Percentiles rank a stretch among this genome's conserved stretches.
Evolutionary conservation across 2,113 vertebrate species (phyloP).

Genomic region (Trinectes maculatus): DNA sequence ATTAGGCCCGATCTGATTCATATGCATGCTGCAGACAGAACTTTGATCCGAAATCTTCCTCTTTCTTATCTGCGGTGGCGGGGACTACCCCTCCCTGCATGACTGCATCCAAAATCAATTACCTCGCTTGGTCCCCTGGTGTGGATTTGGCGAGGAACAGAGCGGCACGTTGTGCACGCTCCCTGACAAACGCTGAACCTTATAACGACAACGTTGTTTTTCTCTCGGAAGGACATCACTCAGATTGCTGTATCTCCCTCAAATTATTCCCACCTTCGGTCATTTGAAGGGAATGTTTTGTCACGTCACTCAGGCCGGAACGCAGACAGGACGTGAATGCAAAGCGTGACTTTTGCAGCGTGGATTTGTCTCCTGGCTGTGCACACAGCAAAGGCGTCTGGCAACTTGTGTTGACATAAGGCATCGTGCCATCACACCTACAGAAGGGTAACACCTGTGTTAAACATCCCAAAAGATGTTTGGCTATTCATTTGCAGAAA

Average conservation of each 20-base stretch:
- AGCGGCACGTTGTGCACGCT: constrained; percentile 41
- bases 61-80: constrained; percentile 69
- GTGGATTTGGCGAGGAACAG: constrained; percentile 56
- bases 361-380: neutral
- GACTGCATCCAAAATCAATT: constrained; percentile 82
- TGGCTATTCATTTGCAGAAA: constrained; percentile 68
- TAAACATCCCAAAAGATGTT: constrained; percentile 70
- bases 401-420: constrained; percentile 19
- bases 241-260: constrained; percentile 36
- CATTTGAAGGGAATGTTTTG: constrained; percentile 38
- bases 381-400: constrained; percentile 12
- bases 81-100: constrained; percentile 70
- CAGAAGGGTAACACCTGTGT: constrained; percentile 69
- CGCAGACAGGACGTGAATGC: constrained; percentile 26
- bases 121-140: constrained; percentile 70
- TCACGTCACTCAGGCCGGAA: constrained; percentile 41
- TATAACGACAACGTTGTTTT: constrained; percentile 63
- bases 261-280: constrained; percentile 35
- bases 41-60: constrained; percentile 76
- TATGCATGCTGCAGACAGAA: constrained; percentile 72
- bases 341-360: constrained; percentile 33
- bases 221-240: constrained; percentile 66
- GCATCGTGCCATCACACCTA: constrained; percentile 48
- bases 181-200: constrained; percentile 70
- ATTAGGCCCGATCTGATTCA: constrained; percentile 77